Evolutionary conservation across 1,140 invertebrate genomes (phyloP).

Genomic region (Tetramorium parvispinum): DNA sequence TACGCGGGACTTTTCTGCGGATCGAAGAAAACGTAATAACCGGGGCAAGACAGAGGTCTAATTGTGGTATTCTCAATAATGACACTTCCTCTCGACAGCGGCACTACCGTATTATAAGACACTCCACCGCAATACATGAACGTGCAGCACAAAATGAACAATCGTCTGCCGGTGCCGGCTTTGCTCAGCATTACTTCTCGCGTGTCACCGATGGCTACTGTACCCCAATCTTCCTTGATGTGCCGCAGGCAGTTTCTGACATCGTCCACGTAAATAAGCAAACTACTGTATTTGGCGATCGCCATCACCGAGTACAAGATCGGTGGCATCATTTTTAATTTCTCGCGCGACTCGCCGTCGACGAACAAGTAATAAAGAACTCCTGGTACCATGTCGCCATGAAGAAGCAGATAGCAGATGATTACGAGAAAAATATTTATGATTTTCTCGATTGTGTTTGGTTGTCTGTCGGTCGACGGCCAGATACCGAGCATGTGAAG

Average conservation of each 20-base stretch:
- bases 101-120: conserved; percentile 75
- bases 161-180: conserved; percentile 67
- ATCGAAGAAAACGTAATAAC: conserved; percentile 67
- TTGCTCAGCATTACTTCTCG: conserved; percentile 67
- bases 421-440: conserved; percentile 11
- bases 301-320: conserved; percentile 75
- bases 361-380: conserved; percentile 8
- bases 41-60: conserved; percentile 31
- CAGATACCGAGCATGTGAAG: conserved; percentile 36
- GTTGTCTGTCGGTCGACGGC: conserved; percentile 2
- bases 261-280: conserved; percentile 62
- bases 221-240: conserved; percentile 74
- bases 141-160: conserved; percentile 66
- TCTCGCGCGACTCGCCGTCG: conserved; percentile 1
- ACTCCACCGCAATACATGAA: conserved; percentile 77
- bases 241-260: conserved; percentile 73
- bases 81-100: conserved; percentile 48
- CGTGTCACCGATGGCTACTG: conserved; percentile 15
- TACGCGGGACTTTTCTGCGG: conserved; percentile 66
- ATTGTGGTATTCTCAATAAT: conserved; percentile 56
- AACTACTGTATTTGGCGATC: conserved; percentile 72
- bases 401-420: conserved; percentile 1
- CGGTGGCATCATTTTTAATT: conserved; percentile 73
- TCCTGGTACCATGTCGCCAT: conserved; percentile 38
- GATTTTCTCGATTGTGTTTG: neutral